Percentiles rank a stretch among this genome's conserved stretches.
These are phyloP conservation scores for Ctenopoma multispine DNA, from an alignment of 2,797 vertebrate genomes.

Conservation along the genomic window DNA sequence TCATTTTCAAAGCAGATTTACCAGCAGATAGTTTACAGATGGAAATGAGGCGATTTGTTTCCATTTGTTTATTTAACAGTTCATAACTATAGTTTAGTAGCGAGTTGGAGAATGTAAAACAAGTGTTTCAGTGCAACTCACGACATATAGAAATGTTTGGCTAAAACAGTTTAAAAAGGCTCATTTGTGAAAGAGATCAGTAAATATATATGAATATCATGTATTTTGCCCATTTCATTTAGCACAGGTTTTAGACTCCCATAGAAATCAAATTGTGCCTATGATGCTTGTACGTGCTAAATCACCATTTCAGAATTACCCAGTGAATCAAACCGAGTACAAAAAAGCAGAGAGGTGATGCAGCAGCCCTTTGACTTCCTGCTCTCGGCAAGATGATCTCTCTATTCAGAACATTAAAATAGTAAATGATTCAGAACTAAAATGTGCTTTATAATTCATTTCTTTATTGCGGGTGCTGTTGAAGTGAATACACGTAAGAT, in stretches of 20 bases:
- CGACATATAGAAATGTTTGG: neutral
- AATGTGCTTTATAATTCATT: conserved; percentile 75
- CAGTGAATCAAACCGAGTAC: conserved; percentile 66
- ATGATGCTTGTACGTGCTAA: conserved; percentile 47
- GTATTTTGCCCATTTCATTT: conserved; percentile 19
- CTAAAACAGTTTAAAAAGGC: neutral
- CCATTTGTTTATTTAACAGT: conserved; percentile 59
- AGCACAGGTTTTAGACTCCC: conserved; percentile 40
- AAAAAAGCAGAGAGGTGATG: conserved; percentile 70
- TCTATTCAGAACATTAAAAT: conserved; percentile 79
- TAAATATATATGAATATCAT: neutral
- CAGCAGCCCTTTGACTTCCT: conserved; percentile 59
- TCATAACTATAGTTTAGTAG: conserved; percentile 34
- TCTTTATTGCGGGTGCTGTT: conserved; percentile 59
- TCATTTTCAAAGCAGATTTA: conserved; percentile 79
- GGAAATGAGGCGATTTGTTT: conserved; percentile 71
- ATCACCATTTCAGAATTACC: conserved; percentile 65
- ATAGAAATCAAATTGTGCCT: conserved; percentile 44
- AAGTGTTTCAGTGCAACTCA: conserved; percentile 14
- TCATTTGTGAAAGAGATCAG: conserved; percentile 18
- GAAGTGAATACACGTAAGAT: conserved; percentile 60
- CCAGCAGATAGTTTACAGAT: conserved; percentile 72
- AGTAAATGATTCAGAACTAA: conserved; percentile 83
- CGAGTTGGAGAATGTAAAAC: conserved; percentile 33
- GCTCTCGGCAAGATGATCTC: conserved; percentile 68